These are phyloP conservation scores for Esox lucius DNA, from an alignment of 2,797 vertebrate genomes.

Conservation along the genomic window DNA sequence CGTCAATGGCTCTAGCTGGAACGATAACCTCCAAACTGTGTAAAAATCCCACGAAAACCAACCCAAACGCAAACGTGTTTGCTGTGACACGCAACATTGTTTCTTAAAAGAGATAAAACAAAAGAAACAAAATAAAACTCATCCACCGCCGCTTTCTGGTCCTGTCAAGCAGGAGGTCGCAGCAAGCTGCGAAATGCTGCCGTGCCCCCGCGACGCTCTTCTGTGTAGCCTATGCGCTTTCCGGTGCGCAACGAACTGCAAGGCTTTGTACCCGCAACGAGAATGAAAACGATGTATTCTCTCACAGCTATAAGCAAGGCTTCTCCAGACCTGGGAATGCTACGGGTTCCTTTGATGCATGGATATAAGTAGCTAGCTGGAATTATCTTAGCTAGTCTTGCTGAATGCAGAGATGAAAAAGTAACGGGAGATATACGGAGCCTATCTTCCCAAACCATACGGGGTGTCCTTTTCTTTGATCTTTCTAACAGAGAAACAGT, in stretches of 20 bases:
- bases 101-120: slow-evolving; percentile 12
- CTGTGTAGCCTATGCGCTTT: slow-evolving; percentile 45
- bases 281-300: slow-evolving; percentile 37
- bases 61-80: slow-evolving; percentile 65
- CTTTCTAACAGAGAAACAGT: slow-evolving; percentile 38
- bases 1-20: slow-evolving; percentile 71
- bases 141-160: slow-evolving; percentile 60
- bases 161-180: slow-evolving; percentile 62
- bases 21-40: slow-evolving; percentile 72
- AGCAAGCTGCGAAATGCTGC: slow-evolving; percentile 54
- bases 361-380: slow-evolving; percentile 65
- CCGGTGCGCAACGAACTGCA: slow-evolving; percentile 43
- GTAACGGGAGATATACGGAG: slow-evolving; percentile 30
- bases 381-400: slow-evolving; percentile 64
- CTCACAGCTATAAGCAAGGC: slow-evolving; percentile 53
- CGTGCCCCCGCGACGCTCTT: slow-evolving; percentile 51
- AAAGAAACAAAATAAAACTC: slow-evolving; percentile 48
- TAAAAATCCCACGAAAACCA: slow-evolving; percentile 74
- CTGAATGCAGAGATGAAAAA: slow-evolving; percentile 51
- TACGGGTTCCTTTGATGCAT: slow-evolving; percentile 66
- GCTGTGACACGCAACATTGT: slow-evolving; percentile 68
- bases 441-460: slow-evolving; percentile 47
- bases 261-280: slow-evolving; percentile 42
- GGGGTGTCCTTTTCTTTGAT: slow-evolving; percentile 57
- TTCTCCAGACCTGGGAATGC: slow-evolving; percentile 60